Percentiles rank a stretch among this genome's conserved stretches.
phyloP scores from a whole-genome alignment of 2,888 invertebrate genomes.

The Caenorhabditis sp. region DNA sequence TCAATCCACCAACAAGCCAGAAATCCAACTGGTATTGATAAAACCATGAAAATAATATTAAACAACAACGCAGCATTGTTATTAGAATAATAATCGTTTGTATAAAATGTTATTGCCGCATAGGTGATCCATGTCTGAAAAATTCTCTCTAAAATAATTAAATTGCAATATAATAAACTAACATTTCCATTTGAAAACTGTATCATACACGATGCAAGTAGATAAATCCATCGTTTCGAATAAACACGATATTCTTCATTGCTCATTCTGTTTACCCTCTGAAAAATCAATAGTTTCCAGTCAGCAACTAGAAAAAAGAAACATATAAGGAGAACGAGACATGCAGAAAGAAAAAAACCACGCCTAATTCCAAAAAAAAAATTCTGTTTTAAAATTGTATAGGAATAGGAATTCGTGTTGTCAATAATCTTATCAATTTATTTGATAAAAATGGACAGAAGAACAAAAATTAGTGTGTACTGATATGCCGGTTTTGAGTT shows the following conservation, averaged over 20 bases:
- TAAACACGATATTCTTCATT: slow-evolving; percentile 47
- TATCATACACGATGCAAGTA: slow-evolving; percentile 57
- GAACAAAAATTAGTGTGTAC: too few species aligned
- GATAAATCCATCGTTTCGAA: slow-evolving; percentile 61
- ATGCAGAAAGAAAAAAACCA: background rate
- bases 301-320: background rate
- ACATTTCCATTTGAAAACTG: slow-evolving; percentile 70
- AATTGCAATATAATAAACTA: slow-evolving; percentile 19
- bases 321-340: too few species aligned
- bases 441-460: too few species aligned
- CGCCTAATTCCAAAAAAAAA: background rate
- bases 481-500: too few species aligned
- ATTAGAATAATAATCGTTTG: slow-evolving; percentile 72
- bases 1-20: slow-evolving; percentile 74
- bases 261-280: background rate
- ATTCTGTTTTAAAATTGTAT: background rate
- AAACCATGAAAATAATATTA: slow-evolving; percentile 73
- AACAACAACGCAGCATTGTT: slow-evolving; percentile 72
- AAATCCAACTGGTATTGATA: slow-evolving; percentile 73
- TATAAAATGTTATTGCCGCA: slow-evolving; percentile 73
- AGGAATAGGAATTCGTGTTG: too few species aligned
- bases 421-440: too few species aligned
- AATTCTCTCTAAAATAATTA: too few species aligned
- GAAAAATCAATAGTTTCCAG: background rate
- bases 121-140: slow-evolving; percentile 75